A percentile compares a stretch with the other conserved stretches of the same genome.
These are phyloP conservation scores for Cepaea nemoralis DNA, from an alignment of 1,140 invertebrate species.

Conservation along the genomic window DNA sequence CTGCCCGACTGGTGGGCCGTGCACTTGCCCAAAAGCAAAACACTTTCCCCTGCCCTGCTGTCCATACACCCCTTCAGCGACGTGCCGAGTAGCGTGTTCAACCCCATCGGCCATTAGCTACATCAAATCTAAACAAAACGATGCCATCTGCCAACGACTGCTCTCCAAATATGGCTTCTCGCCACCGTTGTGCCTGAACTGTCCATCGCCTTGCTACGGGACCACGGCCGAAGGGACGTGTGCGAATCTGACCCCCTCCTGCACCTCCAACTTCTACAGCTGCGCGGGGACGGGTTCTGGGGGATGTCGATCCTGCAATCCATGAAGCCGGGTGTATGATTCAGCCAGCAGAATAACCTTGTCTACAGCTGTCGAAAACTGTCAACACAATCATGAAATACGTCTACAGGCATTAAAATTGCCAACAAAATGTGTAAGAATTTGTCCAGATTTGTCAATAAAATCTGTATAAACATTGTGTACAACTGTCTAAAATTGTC, in stretches of 20 bases:
- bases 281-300: background rate
- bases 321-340: background rate
- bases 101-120: background rate
- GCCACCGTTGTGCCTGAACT: background rate
- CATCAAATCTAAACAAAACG: background rate
- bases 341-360: too few species aligned
- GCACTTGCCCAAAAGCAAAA: background rate
- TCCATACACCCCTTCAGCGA: background rate
- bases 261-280: background rate
- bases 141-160: background rate
- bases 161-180: background rate
- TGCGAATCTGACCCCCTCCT: background rate
- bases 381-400: too few species aligned
- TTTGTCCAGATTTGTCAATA: too few species aligned
- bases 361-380: too few species aligned
- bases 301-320: background rate
- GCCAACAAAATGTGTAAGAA: too few species aligned
- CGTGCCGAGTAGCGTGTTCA: background rate
- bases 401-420: too few species aligned
- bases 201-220: background rate
- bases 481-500: too few species aligned
- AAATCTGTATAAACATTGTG: too few species aligned
- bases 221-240: background rate
- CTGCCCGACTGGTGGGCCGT: background rate
- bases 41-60: background rate